Evolutionary conservation across 2,888 invertebrate genomes (phyloP).

Genomic region (Tenthredo livida): DNA sequence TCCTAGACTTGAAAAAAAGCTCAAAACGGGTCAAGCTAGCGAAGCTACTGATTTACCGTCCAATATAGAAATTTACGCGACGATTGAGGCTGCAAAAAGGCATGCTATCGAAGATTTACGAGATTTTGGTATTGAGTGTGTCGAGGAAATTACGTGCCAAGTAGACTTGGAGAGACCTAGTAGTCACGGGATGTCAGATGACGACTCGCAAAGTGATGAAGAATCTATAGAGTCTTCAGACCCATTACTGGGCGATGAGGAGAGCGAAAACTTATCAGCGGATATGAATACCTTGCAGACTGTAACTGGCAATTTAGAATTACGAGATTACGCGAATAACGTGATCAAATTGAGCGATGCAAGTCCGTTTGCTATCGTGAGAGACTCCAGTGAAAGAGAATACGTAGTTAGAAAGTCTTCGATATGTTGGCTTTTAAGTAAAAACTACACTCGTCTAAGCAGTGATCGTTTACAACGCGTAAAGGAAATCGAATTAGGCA

Average conservation of each 20-base stretch:
- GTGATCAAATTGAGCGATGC: constrained; percentile 21
- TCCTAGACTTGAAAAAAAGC: constrained; percentile 25
- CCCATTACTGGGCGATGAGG: not conserved
- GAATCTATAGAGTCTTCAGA: constrained; percentile 4
- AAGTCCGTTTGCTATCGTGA: constrained; percentile 54
- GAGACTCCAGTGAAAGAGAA: constrained; percentile 42
- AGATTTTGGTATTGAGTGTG: constrained; percentile 19
- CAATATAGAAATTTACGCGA: constrained; percentile 6
- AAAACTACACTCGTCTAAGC: constrained; percentile 38
- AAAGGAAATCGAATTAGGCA: constrained; percentile 13
- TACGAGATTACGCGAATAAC: constrained; percentile 48
- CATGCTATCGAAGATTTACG: constrained; percentile 2
- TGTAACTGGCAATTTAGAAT: constrained; percentile 44
- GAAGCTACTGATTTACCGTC: constrained; percentile 6
- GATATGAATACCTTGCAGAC: constrained; percentile 15
- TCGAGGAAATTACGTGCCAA: constrained; percentile 25
- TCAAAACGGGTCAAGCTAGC: not conserved
- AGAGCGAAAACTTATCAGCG: constrained; percentile 18
- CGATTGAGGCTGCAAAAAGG: constrained; percentile 19
- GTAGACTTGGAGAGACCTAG: constrained; percentile 10
- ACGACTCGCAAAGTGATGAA: constrained; percentile 27
- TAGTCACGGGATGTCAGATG: constrained; percentile 13
- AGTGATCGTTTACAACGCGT: constrained; percentile 51
- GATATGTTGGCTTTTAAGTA: constrained; percentile 55
- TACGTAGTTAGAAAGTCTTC: constrained; percentile 53